Conservation (phyloP, 1,140 invertebrate genomes). For the Drosophila asahinai region DNA sequence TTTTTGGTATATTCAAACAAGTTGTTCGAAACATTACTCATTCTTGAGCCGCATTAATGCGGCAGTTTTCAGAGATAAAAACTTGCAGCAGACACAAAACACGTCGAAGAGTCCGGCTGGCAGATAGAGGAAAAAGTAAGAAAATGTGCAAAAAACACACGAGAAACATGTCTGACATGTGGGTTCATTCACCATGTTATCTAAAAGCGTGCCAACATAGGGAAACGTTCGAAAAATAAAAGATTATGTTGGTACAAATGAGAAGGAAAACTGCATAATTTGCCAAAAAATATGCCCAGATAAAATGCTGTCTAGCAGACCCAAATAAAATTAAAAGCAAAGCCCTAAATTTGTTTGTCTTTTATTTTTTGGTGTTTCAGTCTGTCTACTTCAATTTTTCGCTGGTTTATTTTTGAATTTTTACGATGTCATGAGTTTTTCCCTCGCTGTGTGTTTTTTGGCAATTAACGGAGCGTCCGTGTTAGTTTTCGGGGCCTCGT, state of each 20-base stretch:
- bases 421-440: slow-evolving; percentile 67
- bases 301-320: slow-evolving; percentile 37
- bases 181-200: slow-evolving; percentile 76
- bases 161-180: slow-evolving; percentile 59
- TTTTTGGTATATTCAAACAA: slow-evolving; percentile 31
- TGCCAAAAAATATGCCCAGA: slow-evolving; percentile 43
- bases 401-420: slow-evolving; percentile 70
- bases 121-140: slow-evolving; percentile 21
- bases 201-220: slow-evolving; percentile 65
- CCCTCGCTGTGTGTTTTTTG: slow-evolving; percentile 22
- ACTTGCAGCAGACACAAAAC: slow-evolving; percentile 55
- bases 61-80: slow-evolving; percentile 53
- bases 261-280: slow-evolving; percentile 52
- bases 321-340: slow-evolving; percentile 42
- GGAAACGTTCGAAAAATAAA: slow-evolving; percentile 28
- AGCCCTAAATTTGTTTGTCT: slow-evolving; percentile 43
- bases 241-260: slow-evolving; percentile 53
- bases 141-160: slow-evolving; percentile 40
- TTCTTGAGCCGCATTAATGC: slow-evolving; percentile 59
- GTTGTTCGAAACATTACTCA: slow-evolving; percentile 41
- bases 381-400: slow-evolving; percentile 60
- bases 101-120: slow-evolving; percentile 31
- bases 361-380: slow-evolving; percentile 58
- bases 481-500: slow-evolving; percentile 7
- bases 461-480: slow-evolving; percentile 53